phyloP scores from a whole-genome alignment of 2,888 invertebrate genomes.

The Azorinus chamasolen region DNA sequence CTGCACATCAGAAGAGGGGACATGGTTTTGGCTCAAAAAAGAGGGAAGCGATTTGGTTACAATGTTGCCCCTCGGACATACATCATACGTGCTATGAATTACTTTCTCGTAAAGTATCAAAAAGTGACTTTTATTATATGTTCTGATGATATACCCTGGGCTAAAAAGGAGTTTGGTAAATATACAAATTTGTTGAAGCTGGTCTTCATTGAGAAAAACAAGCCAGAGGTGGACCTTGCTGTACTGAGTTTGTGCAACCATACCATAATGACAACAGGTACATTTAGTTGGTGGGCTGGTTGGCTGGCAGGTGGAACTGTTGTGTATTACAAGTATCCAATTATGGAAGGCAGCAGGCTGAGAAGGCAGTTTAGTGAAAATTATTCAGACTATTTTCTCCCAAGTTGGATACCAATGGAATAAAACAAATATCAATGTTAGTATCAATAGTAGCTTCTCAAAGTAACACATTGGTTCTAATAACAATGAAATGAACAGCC shows the following conservation, averaged over 20 bases:
- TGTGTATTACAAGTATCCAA: conserved; percentile 63
- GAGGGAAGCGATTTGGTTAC: conserved; percentile 36
- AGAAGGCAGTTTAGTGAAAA: conserved; percentile 58
- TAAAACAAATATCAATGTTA: too few species aligned
- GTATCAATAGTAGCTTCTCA: too few species aligned
- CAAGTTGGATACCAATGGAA: conserved; percentile 60
- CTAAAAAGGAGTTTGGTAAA: conserved; percentile 48
- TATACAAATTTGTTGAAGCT: conserved; percentile 35
- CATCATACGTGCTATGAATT: conserved; percentile 57
- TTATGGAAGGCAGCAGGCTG: conserved; percentile 41
- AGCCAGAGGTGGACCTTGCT: conserved; percentile 64
- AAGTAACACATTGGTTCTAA: too few species aligned
- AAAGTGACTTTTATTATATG: conserved; percentile 63
- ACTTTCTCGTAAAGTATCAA: conserved; percentile 49
- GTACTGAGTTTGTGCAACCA: conserved; percentile 71
- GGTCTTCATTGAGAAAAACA: conserved; percentile 46
- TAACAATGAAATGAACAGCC: neutral
- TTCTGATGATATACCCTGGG: conserved; percentile 64
- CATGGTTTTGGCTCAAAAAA: conserved; percentile 40
- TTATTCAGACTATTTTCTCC: conserved; percentile 63
- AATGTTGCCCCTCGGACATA: conserved; percentile 60
- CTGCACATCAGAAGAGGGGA: conserved; percentile 67
- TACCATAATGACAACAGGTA: conserved; percentile 71
- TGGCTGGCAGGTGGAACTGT: conserved; percentile 66
- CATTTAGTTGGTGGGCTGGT: conserved; percentile 73